Evolutionary conservation across 2,888 invertebrate species (phyloP).

Genomic region (Gisinianus flammeolus): DNA sequence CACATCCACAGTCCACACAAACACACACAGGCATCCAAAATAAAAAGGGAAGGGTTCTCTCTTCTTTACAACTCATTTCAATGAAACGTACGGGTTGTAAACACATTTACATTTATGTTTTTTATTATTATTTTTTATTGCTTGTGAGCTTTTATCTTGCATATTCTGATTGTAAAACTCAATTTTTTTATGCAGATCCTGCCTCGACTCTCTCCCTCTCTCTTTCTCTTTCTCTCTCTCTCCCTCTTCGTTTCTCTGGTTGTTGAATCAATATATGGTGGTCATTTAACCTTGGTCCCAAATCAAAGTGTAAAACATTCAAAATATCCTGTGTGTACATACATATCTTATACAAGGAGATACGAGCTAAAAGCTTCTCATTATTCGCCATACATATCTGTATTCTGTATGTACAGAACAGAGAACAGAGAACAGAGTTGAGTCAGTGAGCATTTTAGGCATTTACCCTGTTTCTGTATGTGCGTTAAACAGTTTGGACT

Average conservation of each 20-base stretch:
- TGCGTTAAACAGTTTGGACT: too few relatives aligned
- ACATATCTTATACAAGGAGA: neutral
- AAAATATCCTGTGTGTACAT: neutral
- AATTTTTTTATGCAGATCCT: conserved; percentile 18
- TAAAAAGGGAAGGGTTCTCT: neutral
- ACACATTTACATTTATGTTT: conserved; percentile 27
- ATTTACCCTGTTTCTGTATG: too few relatives aligned
- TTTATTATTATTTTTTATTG: conserved; percentile 12
- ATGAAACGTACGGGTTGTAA: conserved; percentile 34
- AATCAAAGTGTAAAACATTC: neutral
- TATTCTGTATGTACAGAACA: neutral
- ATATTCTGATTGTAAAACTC: conserved; percentile 22
- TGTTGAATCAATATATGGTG: neutral
- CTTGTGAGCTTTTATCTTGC: conserved; percentile 28
- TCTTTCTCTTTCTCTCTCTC: neutral
- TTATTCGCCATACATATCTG: neutral
- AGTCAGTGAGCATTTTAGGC: neutral
- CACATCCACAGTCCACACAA: too few relatives aligned
- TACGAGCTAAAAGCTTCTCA: neutral
- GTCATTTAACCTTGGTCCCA: neutral
- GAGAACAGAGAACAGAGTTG: neutral
- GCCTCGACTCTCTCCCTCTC: neutral
- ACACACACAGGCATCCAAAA: neutral
- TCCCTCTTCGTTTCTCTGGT: neutral
- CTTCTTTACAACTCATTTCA: conserved; percentile 30